Percentiles rank a stretch among this genome's conserved stretches.
Conservation (phyloP, 2,113 vertebrate species). For the Andinoacara biseriatus region DNA sequence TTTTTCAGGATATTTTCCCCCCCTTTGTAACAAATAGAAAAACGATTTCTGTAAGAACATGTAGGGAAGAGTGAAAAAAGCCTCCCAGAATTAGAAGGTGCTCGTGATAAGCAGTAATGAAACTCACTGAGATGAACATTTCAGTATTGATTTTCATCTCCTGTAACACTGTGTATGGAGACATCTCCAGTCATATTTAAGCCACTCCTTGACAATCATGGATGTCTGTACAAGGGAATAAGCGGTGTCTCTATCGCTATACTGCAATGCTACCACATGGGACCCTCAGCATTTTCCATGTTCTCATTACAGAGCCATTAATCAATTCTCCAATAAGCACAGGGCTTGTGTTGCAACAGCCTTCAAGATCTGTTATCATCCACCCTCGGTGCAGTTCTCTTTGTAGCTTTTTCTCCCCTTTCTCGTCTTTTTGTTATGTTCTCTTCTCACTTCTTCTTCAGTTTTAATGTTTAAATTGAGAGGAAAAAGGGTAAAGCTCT, state of each 20-base stretch:
- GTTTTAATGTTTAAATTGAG: conserved; percentile 9
- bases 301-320: conserved; percentile 40
- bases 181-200: conserved; percentile 21
- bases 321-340: conserved; percentile 57
- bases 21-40: neutral
- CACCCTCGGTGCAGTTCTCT: neutral
- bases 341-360: neutral
- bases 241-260: conserved; percentile 9
- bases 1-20: neutral
- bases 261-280: conserved; percentile 22
- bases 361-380: neutral
- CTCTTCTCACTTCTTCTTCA: neutral
- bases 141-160: conserved; percentile 59
- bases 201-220: conserved; percentile 32
- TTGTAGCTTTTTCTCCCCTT: neutral
- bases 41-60: neutral
- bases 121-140: conserved; percentile 31
- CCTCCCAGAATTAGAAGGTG: neutral
- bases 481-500: neutral
- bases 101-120: conserved; percentile 45
- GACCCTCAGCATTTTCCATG: conserved; percentile 29
- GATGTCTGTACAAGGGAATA: conserved; percentile 13
- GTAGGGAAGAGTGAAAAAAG: neutral
- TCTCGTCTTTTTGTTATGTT: neutral
- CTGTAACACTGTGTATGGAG: conserved; percentile 12